Conservation (phyloP, 1,140 invertebrate species). For the Hormaphis cornu region DNA sequence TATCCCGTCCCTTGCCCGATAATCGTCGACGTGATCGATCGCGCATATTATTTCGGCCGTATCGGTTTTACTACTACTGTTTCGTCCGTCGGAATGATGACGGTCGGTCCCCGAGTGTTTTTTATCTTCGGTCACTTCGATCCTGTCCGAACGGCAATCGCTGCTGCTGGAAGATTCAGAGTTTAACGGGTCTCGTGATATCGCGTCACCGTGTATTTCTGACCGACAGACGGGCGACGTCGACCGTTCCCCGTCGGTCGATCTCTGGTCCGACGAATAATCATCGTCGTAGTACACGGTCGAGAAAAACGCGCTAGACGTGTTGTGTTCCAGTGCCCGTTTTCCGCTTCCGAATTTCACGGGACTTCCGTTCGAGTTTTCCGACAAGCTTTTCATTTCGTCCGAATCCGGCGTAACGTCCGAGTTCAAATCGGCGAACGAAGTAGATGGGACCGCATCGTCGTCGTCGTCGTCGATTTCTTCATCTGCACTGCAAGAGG, state of each 20-base stretch:
- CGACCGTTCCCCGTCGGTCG: not conserved
- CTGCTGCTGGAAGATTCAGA: not conserved
- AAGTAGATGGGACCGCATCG: not conserved
- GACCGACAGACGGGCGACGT: not conserved
- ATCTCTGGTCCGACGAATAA: not conserved
- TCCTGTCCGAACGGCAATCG: not conserved
- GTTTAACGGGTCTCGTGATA: not conserved
- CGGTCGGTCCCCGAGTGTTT: not conserved
- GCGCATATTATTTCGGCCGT: not conserved
- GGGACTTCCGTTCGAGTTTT: not conserved
- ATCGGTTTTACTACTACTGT: too few relatives aligned
- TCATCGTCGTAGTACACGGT: constrained; percentile 5
- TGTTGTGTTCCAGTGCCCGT: not conserved
- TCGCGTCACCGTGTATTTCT: not conserved
- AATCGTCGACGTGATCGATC: not conserved
- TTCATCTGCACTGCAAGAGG: not conserved
- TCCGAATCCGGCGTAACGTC: not conserved
- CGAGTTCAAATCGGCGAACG: not conserved
- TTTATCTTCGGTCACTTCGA: not conserved
- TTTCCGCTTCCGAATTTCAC: constrained; percentile 9
- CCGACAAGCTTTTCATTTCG: not conserved
- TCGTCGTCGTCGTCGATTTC: not conserved
- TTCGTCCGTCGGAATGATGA: too few relatives aligned
- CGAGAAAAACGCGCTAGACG: constrained; percentile 1
- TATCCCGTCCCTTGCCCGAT: not conserved